A percentile compares a stretch with the other conserved stretches of the same genome.
These are phyloP conservation scores for Labia minor DNA, from an alignment of 2,888 invertebrate species.

Conservation along the genomic window DNA sequence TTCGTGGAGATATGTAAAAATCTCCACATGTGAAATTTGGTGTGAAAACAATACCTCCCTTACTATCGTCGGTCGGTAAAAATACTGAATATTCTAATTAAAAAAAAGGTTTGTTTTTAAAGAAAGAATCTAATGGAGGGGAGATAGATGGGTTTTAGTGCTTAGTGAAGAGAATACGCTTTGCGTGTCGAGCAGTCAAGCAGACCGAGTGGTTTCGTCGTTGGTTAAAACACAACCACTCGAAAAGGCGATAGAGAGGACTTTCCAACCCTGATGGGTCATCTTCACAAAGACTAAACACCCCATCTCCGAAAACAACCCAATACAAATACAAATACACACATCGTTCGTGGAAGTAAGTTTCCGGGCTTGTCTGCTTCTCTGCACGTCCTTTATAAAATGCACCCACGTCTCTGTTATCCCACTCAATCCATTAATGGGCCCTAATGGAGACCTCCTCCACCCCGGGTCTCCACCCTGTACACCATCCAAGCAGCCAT, in stretches of 20 bases:
- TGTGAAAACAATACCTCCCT: too few species aligned
- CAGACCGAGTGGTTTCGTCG: too few species aligned
- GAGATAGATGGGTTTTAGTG: too few species aligned
- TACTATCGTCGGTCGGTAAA: too few species aligned
- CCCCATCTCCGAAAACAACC: background rate
- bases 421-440: conserved; percentile 13
- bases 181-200: too few species aligned
- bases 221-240: background rate
- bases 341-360: background rate
- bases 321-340: conserved; percentile 3
- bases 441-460: conserved; percentile 7
- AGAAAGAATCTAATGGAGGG: too few species aligned
- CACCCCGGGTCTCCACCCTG: background rate
- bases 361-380: background rate
- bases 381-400: conserved; percentile 1
- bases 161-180: too few species aligned
- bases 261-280: background rate
- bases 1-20: too few species aligned
- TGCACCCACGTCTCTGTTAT: conserved; percentile 13
- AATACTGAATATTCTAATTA: too few species aligned
- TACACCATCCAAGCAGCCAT: background rate
- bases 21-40: too few species aligned
- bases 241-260: conserved; percentile 2
- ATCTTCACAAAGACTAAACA: background rate
- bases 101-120: too few species aligned